phyloP scores from a whole-genome alignment of 1,140 invertebrate species.

The Pissodes strobi region DNA sequence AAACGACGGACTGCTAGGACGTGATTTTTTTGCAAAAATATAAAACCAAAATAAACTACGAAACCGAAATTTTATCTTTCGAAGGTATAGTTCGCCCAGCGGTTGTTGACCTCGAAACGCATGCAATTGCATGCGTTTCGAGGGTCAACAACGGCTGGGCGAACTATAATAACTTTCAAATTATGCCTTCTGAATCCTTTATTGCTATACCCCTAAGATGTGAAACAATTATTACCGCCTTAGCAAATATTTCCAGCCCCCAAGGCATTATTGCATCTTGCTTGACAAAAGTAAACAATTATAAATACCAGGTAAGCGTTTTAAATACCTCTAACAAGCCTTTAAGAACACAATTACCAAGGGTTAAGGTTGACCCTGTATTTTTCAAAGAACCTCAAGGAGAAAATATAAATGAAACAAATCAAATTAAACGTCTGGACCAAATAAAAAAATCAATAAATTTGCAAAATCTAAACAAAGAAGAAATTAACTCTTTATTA shows the following conservation, averaged over 20 bases:
- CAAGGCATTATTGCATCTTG: not conserved
- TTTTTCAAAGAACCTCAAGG: too few relatives aligned
- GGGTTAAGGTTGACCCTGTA: not conserved
- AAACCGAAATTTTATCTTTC: not conserved
- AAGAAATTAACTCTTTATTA: too few relatives aligned
- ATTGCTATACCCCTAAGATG: not conserved
- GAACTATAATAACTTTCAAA: not conserved
- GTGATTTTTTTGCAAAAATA: not conserved
- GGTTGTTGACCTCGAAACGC: too few relatives aligned
- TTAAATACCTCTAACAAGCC: not conserved
- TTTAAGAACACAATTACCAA: not conserved
- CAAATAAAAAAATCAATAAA: too few relatives aligned
- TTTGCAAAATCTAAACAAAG: too few relatives aligned
- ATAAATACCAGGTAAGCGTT: not conserved
- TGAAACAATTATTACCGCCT: not conserved
- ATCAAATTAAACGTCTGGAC: too few relatives aligned
- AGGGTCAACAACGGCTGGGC: too few relatives aligned
- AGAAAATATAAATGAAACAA: too few relatives aligned
- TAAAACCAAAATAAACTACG: not conserved
- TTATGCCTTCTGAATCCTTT: not conserved
- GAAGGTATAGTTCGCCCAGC: too few relatives aligned
- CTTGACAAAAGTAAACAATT: not conserved
- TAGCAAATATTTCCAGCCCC: not conserved
- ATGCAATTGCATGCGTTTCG: too few relatives aligned
- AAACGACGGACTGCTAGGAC: not conserved